Percentiles rank a stretch among this genome's conserved stretches.
These are phyloP conservation scores for Parasteatoda tepidariorum DNA, from an alignment of 1,140 invertebrate species.

Conservation along the genomic window DNA sequence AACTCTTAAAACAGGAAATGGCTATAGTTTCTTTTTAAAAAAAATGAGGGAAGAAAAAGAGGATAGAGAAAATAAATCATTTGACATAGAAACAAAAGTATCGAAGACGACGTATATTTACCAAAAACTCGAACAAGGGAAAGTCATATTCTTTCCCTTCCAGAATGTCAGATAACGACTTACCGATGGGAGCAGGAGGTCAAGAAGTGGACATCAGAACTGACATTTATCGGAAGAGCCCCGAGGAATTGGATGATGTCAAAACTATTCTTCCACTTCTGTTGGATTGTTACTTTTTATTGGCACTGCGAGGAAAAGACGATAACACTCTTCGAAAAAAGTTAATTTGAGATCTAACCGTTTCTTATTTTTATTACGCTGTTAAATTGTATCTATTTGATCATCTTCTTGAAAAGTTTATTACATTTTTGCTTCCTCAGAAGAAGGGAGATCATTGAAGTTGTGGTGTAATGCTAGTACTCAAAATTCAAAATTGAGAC, in stretches of 20 bases:
- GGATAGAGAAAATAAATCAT: slow-evolving; percentile 14
- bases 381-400: too few species aligned
- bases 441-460: too few species aligned
- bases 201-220: slow-evolving; percentile 19
- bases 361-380: too few species aligned
- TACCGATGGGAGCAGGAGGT: not conserved
- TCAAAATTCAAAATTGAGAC: too few species aligned
- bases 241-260: slow-evolving; percentile 8
- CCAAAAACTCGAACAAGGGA: not conserved
- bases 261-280: slow-evolving; percentile 5
- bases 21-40: too few species aligned
- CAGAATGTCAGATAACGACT: slow-evolving; percentile 35
- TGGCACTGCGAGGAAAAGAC: too few species aligned
- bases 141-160: not conserved
- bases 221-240: slow-evolving; percentile 15
- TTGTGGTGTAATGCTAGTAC: too few species aligned
- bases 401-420: too few species aligned
- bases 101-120: not conserved
- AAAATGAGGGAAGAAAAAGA: not conserved
- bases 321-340: too few species aligned
- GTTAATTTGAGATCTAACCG: too few species aligned
- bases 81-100: not conserved
- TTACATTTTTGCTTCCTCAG: too few species aligned
- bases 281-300: not conserved
- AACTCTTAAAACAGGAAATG: too few species aligned